Evolutionary conservation across 64 coral and sea anemone species (phyloP), one percentile per base, ranked within the genome.

Genomic region (Montipora sp.): DNA sequence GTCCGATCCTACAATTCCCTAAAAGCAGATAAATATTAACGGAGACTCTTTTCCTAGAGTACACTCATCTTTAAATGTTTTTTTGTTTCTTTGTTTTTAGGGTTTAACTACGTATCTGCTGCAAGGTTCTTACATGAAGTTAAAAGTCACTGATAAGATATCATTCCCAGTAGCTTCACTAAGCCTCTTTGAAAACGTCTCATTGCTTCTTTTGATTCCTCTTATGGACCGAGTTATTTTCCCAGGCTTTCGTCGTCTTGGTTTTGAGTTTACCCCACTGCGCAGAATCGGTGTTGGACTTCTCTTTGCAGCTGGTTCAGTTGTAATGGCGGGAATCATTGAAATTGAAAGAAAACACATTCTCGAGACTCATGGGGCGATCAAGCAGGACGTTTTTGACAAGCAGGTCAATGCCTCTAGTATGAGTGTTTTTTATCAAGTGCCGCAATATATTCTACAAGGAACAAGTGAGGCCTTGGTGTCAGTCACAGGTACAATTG

Each of bases 341-440:
- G 95, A 95, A 78, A 81, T 91, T 61, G 50, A 73, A 88, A 66
- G 93, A 43, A 91, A 89, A 58, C 5, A 53, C n/a, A 58, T 68
- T 11, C 76, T 82, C 9, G 16, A 83, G 59, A 22, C 70, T 43
- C 77, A 81, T 13, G 49, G 80, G 16, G 55, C 63, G 12, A 14
- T 63, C n/a, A 9, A 46, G 0, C 89, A 90, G 71, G 7, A 22
- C 45, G 74, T 91, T 0, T 95, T 95, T 19, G 20, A 73, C 63
- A 87, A 55, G 21, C 15, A 55, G 0, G 45, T 80, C 0, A 95
- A 87, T 48, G 93, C 89, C 4, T 95, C 93, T 5, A 13, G 43
- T 3, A 95, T 95, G 93, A 59, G n/a, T 69, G 82, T 95, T 51
- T 87, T 95, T 57, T 95, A 91, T 67, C 93, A 95, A 80, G 89